These are phyloP conservation scores for Phalanger gymnotis DNA, from an alignment of 2,797 vertebrate genomes.

Conservation along the genomic window DNA sequence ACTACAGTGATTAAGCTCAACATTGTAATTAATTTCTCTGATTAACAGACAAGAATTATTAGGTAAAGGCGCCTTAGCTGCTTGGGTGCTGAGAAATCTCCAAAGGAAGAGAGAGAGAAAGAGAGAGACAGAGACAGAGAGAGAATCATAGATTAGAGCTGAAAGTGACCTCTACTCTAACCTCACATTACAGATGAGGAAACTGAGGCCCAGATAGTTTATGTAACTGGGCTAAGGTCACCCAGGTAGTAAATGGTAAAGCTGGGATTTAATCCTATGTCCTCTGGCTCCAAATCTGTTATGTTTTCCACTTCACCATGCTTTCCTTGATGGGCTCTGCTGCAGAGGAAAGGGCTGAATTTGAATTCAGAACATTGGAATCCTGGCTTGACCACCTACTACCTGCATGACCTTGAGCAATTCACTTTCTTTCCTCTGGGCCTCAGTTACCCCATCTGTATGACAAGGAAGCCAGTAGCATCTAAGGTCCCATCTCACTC, in stretches of 20 bases:
- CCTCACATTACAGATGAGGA: not conserved
- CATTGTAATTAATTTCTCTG: conserved; percentile 2
- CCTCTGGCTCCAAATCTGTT: not conserved
- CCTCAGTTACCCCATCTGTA: not conserved
- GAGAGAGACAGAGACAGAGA: not conserved
- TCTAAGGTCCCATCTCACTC: not conserved
- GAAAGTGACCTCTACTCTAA: not conserved
- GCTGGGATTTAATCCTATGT: not conserved
- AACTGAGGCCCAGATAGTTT: not conserved
- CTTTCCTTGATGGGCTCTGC: not conserved
- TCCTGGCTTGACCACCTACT: not conserved
- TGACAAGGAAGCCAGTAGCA: not conserved
- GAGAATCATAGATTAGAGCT: not conserved
- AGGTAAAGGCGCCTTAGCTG: not conserved
- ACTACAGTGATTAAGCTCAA: conserved; percentile 29
- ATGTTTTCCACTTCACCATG: not conserved
- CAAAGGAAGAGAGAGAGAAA: not conserved
- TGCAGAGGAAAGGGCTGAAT: not conserved
- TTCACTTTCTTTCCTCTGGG: conserved; percentile 17
- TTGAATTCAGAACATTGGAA: not conserved
- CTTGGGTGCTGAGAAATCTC: not conserved
- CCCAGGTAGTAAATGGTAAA: not conserved
- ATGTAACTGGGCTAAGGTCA: not conserved
- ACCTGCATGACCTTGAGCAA: not conserved
- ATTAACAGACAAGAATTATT: conserved; percentile 7